Evolutionary conservation across 2,797 vertebrate genomes (phyloP), one percentile per base, ranked within the genome.

Genomic region (Zalophus californianus): DNA sequence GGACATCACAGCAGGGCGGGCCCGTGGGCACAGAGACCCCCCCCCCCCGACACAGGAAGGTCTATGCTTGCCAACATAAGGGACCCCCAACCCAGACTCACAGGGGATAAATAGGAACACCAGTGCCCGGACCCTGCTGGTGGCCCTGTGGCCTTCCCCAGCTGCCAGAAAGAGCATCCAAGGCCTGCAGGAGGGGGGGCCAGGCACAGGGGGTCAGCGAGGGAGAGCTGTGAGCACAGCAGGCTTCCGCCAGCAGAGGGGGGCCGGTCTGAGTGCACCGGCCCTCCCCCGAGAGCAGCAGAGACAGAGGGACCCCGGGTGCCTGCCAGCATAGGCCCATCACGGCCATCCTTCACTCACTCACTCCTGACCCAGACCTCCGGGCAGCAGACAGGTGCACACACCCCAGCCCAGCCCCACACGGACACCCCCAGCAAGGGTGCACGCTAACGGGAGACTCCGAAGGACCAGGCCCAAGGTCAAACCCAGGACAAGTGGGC

Each of bases 81-180:
- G 60, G n/a, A 29, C 32, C 70, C 14, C 62, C 50, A 25, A 21
- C 14, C 41, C 21, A 7, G n/a, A 41, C 16, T 4, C 77, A 21
- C 18, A 20, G 23, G 2, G 21, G 3, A 3, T 0, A 7, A 44
- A 7, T 0, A 41, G 41, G n/a, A 77, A 27, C 21, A 56, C 27
- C 60, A 10, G 41, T 12, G 15, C 20, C 13, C 1, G 41, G 52
- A 18, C 35, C 32, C 2, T 44, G 0, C 48, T 52, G 80, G 7
- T 23, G 52, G 13, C 35, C 41, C 32, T 2, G 13, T 52, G 25
- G 32, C 5, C 2, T 35, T 35, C 73, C 38, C 73, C 21, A 29
- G 41, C 18, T 9, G 4, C 48, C 25, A 27, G 75, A 8, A 50
- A 52, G 15, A 44, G 52, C 70, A 18, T 23, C 54, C 4, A 0